phyloP scores from a whole-genome alignment of 2,113 vertebrate species.

The Lucifuga dentata region DNA sequence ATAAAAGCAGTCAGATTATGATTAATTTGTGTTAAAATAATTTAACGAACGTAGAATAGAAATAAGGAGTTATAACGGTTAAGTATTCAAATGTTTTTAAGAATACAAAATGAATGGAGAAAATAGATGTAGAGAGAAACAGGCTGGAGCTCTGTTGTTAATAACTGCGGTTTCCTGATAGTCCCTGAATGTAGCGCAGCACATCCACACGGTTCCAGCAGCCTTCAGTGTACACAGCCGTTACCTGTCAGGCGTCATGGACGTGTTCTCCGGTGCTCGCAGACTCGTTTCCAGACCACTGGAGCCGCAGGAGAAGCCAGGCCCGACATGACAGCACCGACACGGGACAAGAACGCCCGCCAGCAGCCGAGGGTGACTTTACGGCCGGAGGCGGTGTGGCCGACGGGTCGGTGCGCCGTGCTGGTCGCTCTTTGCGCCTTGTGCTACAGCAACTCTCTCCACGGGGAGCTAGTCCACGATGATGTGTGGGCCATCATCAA shows the following conservation, averaged over 20 bases:
- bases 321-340: conserved; percentile 78
- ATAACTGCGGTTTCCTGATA: neutral
- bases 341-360: conserved; percentile 50
- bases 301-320: conserved; percentile 57
- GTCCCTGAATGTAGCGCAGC: conserved; percentile 42
- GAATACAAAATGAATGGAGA: no score
- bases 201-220: conserved; percentile 18
- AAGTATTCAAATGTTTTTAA: no score
- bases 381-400: conserved; percentile 42
- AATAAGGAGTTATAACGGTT: no score
- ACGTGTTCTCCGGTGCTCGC: conserved; percentile 34
- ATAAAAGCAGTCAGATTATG: no score
- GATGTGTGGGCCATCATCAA: conserved; percentile 97
- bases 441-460: conserved; percentile 90
- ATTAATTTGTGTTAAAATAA: no score
- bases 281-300: conserved; percentile 27
- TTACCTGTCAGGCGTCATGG: conserved; percentile 54
- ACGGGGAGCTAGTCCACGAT: conserved; percentile 96
- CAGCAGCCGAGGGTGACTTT: conserved; percentile 34
- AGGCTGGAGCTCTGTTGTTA: no score
- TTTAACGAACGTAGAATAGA: no score
- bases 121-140: no score
- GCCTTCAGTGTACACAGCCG: conserved; percentile 14
- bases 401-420: conserved; percentile 63
- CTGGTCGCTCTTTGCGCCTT: conserved; percentile 84